These are phyloP conservation scores for Euglossa dilemma DNA, from an alignment of 1,140 invertebrate genomes.

Conservation along the genomic window DNA sequence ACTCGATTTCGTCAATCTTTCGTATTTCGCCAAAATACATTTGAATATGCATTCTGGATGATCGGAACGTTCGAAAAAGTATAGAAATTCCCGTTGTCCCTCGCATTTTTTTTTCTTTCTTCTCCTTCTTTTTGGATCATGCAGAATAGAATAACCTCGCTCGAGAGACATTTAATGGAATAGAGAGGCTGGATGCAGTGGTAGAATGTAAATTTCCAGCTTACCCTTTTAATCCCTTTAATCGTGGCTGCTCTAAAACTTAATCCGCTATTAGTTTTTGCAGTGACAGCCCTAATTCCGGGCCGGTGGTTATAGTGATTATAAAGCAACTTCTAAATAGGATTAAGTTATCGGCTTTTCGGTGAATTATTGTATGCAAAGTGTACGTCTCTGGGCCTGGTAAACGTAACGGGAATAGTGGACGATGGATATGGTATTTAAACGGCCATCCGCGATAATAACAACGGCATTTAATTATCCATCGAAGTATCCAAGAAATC, in stretches of 20 bases:
- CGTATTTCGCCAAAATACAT: neutral
- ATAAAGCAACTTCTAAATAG: constrained; percentile 62
- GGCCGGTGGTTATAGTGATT: constrained; percentile 63
- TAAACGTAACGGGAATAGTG: neutral
- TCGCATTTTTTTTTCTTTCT: neutral
- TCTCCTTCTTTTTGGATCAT: neutral
- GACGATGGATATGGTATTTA: neutral
- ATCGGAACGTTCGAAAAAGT: too few relatives aligned
- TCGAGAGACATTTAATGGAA: neutral
- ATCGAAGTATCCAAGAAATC: too few relatives aligned
- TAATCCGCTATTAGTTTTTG: constrained; percentile 71
- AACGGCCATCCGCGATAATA: too few relatives aligned
- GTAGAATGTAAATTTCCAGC: constrained; percentile 64
- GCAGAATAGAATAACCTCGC: neutral
- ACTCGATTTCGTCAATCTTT: neutral
- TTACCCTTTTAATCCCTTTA: constrained; percentile 63
- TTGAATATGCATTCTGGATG: too few relatives aligned
- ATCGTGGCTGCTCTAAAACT: constrained; percentile 64
- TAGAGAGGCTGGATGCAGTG: constrained; percentile 13
- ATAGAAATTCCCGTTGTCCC: too few relatives aligned
- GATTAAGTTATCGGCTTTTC: constrained; percentile 69
- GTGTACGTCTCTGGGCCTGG: neutral
- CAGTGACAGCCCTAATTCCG: constrained; percentile 69
- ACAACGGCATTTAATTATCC: too few relatives aligned
- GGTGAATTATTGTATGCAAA: constrained; percentile 63